Base-by-base conservation (phyloP, 1,140 invertebrate species). In the Dolichoris vasculosae region DNA sequence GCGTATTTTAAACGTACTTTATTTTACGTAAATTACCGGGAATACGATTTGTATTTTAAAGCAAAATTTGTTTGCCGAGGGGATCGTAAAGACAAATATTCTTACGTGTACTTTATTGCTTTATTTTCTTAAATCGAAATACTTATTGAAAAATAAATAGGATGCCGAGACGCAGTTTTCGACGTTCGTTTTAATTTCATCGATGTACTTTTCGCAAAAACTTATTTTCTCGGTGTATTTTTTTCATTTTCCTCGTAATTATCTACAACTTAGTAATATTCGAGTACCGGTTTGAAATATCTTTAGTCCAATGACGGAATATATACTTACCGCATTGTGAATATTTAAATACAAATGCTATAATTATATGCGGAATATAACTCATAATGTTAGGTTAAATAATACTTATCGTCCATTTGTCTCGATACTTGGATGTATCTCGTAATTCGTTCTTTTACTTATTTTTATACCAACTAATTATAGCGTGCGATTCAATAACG, bases 281-380 rank as follows among this genome's bases (percentile, higher is more conserved):
- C 11, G 43, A 71, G 38, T 40, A 71, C 32, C 69, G 23, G 69
- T n/a, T 73, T 73, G 69, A 73, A 73, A 73, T 73, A 43, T 43
- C 23, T 73, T 73, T 13, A 73, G 26, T 59, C 17, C 40, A 73
- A n/a, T 43, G 69, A 43, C 17, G 26, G 20, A 73, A 73, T 26
- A n/a, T 43, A 32, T n/a, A 43, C 23, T 43, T 43, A 73, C 11
- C 43, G n/a, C 38, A 43, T 43, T 43, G 17, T 71, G 40, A 73
- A 73, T 73, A 73, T 43, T 73, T n/a, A 43, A 73, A 73, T 43
- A 43, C 23, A 43, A 69, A 69, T 43, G 23, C 40, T 73, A 38
- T 43, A 73, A 43, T 73, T 43, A 43, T n/a, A 43, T 2, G 35
- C 3, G 9, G 7, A n/a, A 26, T 35, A 73, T 43, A 43, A 26